Evolutionary conservation across 2,888 invertebrate genomes (phyloP).

Genomic region (Drosophila longiperda): DNA sequence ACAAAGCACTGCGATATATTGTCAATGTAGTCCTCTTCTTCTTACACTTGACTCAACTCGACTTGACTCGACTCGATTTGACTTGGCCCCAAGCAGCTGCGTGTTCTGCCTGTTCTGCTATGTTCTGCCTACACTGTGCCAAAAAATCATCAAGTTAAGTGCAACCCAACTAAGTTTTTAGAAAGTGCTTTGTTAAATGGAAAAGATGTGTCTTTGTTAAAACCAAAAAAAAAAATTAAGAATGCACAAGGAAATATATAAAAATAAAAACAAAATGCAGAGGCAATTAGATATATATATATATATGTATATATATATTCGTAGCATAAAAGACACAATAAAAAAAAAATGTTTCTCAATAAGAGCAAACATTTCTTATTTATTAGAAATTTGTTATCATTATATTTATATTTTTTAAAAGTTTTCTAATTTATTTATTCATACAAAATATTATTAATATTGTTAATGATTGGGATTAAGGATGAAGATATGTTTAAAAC

Average conservation of each 20-base stretch:
- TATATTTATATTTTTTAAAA: accelerated
- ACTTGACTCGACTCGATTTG: conserved; percentile 41
- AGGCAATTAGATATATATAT: neutral
- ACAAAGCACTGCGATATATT: conserved; percentile 23
- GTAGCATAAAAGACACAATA: neutral
- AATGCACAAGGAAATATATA: neutral
- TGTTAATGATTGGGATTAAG: neutral
- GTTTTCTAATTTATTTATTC: neutral
- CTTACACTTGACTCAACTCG: conserved; percentile 57
- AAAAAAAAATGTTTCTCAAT: no score
- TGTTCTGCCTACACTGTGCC: conserved; percentile 4
- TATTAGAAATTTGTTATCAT: neutral
- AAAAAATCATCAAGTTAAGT: neutral
- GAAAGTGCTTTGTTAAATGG: no score
- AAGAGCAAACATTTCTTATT: neutral
- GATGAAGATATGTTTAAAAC: neutral
- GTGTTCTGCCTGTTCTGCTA: conserved; percentile 30
- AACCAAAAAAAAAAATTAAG: neutral
- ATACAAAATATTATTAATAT: neutral
- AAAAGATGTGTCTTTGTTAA: neutral
- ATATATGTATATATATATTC: neutral
- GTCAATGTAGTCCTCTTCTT: conserved; percentile 40
- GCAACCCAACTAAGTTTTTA: neutral
- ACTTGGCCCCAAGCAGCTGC: conserved; percentile 62
- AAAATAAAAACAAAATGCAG: neutral